Percentiles rank a stretch among this genome's conserved stretches.
Evolutionary conservation across 2,888 invertebrate genomes (phyloP).

Genomic region (Aradus depressus): DNA sequence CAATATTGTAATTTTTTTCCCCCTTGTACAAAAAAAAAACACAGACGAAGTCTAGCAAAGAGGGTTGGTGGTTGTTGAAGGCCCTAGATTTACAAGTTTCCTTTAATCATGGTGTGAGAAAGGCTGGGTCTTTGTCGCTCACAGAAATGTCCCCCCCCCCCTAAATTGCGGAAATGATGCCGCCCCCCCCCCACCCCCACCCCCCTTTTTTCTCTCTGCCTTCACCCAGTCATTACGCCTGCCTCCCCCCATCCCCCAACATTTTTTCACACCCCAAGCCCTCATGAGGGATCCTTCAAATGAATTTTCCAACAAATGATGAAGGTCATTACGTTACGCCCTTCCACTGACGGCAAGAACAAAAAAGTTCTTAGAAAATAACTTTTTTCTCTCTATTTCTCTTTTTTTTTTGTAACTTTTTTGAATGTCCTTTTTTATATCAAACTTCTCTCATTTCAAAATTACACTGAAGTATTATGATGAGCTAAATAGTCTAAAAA

Average conservation of each 20-base stretch:
- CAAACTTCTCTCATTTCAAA: too few species aligned
- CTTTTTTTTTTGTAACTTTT: too few species aligned
- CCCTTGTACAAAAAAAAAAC: too few species aligned
- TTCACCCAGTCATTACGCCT: constrained; percentile 14
- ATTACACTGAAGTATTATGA: too few species aligned
- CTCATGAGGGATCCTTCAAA: constrained; percentile 19
- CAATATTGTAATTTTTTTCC: too few species aligned
- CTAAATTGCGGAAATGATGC: constrained; percentile 19
- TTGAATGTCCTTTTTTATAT: too few species aligned
- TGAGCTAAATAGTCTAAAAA: too few species aligned
- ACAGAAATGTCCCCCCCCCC: not conserved
- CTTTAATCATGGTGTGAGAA: constrained; percentile 15
- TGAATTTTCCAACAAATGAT: constrained; percentile 20
- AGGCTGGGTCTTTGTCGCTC: constrained; percentile 11
- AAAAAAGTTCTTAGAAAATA: too few species aligned
- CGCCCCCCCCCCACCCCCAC: too few species aligned
- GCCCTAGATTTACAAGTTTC: constrained; percentile 13
- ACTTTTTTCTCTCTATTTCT: too few species aligned
- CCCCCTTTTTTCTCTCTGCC: constrained; percentile 14
- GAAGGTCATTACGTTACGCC: constrained; percentile 19
- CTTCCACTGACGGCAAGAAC: too few species aligned
- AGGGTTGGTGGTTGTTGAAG: constrained; percentile 6
- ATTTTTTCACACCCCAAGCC: constrained; percentile 19
- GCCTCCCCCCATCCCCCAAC: not conserved
- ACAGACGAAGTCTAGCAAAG: too few species aligned